A percentile compares a stretch with the other conserved stretches of the same genome.
phyloP scores from a whole-genome alignment of 2,888 invertebrate species.

The Trilocha varians region DNA sequence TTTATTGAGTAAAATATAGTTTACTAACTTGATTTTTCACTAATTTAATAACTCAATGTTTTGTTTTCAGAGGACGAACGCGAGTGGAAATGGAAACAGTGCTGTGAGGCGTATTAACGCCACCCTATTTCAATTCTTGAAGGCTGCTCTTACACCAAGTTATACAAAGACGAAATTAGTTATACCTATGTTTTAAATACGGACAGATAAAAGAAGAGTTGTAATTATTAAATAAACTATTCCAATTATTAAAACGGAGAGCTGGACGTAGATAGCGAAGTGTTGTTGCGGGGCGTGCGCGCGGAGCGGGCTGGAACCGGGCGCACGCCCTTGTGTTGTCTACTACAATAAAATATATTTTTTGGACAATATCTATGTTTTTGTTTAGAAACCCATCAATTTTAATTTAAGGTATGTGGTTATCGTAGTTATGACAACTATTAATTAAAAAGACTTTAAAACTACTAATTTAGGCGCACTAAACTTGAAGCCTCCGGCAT shows the following conservation, averaged over 20 bases:
- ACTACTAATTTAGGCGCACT: too few relatives aligned
- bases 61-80: constrained; percentile 65
- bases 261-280: constrained; percentile 70
- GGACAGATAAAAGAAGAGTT: constrained; percentile 69
- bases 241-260: constrained; percentile 73
- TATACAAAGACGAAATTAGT: constrained; percentile 72
- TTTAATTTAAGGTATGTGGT: too few relatives aligned
- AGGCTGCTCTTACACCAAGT: constrained; percentile 75
- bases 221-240: constrained; percentile 76
- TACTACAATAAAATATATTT: constrained; percentile 74
- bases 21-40: not conserved
- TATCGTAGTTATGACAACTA: too few relatives aligned
- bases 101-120: constrained; percentile 80
- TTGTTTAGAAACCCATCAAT: constrained; percentile 5
- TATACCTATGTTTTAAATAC: constrained; percentile 71
- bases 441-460: too few relatives aligned
- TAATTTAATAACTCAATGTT: not conserved
- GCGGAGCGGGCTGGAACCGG: constrained; percentile 65
- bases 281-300: constrained; percentile 69
- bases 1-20: not conserved
- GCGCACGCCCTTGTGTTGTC: constrained; percentile 68
- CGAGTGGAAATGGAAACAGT: constrained; percentile 95
- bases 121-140: constrained; percentile 71
- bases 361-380: constrained; percentile 60
- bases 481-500: too few relatives aligned